Percentiles rank a stretch among this genome's conserved stretches.
Conservation (phyloP, 2,797 vertebrate species). For the Bradypodion pumilum region DNA sequence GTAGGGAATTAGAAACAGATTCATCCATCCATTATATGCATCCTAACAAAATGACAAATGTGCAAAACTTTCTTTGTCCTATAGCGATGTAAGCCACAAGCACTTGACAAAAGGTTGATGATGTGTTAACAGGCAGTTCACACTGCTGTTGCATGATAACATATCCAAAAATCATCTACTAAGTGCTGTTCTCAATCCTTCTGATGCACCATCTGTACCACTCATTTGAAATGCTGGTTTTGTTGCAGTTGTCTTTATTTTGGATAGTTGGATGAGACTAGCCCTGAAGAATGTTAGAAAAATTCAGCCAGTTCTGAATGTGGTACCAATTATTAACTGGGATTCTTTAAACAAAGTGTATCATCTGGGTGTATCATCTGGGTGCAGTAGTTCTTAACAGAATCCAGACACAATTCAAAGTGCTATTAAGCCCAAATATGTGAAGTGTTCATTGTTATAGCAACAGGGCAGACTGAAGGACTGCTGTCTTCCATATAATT, state of each 20-base stretch:
- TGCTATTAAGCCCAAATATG: neutral
- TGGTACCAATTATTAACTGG: neutral
- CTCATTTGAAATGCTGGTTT: conserved; percentile 2
- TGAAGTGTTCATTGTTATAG: neutral
- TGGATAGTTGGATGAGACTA: neutral
- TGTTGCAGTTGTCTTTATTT: neutral
- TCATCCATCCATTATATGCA: neutral
- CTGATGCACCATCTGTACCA: neutral
- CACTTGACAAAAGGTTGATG: neutral
- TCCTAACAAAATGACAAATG: neutral
- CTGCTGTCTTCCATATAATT: neutral
- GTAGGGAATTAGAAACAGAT: neutral
- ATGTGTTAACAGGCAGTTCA: neutral
- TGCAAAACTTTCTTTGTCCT: neutral
- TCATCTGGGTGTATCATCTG: neutral
- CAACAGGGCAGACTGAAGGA: neutral
- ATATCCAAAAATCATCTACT: neutral
- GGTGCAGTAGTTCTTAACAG: neutral
- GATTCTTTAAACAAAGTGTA: neutral
- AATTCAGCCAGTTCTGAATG: neutral
- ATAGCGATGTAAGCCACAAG: too few species aligned
- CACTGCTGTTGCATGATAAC: neutral
- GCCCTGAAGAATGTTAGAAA: neutral
- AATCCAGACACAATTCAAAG: neutral
- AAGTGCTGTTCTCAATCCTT: neutral